Percentiles rank a stretch among this genome's conserved stretches.
Conservation (phyloP, 2,113 vertebrate genomes). For the Stigmatopora argus region DNA sequence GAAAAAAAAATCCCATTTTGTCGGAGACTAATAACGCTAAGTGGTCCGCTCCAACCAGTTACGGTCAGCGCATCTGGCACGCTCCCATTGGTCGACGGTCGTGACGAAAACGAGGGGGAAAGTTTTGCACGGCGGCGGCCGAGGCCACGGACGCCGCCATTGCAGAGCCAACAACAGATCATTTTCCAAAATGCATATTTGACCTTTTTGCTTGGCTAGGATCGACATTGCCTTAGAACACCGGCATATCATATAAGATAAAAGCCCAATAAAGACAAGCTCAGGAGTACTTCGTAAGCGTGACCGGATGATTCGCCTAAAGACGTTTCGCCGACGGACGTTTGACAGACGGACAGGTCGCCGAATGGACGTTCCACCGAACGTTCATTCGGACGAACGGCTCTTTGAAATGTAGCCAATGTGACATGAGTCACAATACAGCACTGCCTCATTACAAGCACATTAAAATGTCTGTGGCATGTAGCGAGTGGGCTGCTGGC, state of each 20-base stretch:
- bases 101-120: conserved; percentile 16
- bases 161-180: conserved; percentile 31
- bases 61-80: conserved; percentile 35
- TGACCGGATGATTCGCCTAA: no score
- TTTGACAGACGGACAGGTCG: no score
- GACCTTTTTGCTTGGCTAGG: conserved; percentile 26
- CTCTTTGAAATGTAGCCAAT: conserved; percentile 46
- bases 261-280: background rate
- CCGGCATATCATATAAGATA: no score
- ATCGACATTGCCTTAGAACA: conserved; percentile 39
- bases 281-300: background rate
- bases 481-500: conserved; percentile 28
- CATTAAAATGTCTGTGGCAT: conserved; percentile 51
- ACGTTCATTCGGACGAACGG: no score
- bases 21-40: conserved; percentile 65
- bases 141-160: background rate
- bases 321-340: no score
- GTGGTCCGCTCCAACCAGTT: conserved; percentile 57
- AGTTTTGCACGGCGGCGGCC: background rate
- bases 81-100: conserved; percentile 30
- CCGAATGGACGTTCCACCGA: no score
- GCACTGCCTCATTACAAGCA: conserved; percentile 63
- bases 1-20: conserved; percentile 54
- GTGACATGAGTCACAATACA: conserved; percentile 57
- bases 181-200: conserved; percentile 16